A percentile compares a stretch with the other conserved stretches of the same genome.
phyloP scores from a whole-genome alignment of 1,140 invertebrate genomes.

The Drosophila arawakana region DNA sequence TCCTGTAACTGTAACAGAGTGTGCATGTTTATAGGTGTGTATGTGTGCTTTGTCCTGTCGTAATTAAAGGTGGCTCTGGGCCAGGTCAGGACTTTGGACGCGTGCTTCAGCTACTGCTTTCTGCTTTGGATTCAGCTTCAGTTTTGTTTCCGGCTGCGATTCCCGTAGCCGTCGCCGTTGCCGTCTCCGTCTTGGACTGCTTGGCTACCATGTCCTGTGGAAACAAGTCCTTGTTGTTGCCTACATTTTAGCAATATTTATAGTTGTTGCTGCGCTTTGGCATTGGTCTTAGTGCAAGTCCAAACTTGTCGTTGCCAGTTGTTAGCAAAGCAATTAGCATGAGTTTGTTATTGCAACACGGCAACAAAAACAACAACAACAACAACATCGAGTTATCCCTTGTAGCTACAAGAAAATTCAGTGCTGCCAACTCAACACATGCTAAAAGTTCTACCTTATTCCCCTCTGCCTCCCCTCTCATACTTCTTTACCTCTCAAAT shows the following conservation, averaged over 20 bases:
- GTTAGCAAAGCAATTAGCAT: slow-evolving; percentile 82
- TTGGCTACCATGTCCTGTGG: no score
- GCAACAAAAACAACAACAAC: slow-evolving; percentile 41
- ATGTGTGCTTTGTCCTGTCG: slow-evolving; percentile 50
- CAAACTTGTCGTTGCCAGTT: slow-evolving; percentile 69
- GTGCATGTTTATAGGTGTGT: slow-evolving; percentile 41
- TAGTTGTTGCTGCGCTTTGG: slow-evolving; percentile 59
- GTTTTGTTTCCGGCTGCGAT: not conserved
- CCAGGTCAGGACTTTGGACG: slow-evolving; percentile 19
- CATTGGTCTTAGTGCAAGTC: slow-evolving; percentile 55
- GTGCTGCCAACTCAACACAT: slow-evolving; percentile 31
- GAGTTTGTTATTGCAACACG: slow-evolving; percentile 80
- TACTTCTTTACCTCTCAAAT: slow-evolving; percentile 38
- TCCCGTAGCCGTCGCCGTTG: not conserved
- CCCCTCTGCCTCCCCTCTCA: not conserved
- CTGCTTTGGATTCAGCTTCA: slow-evolving; percentile 13
- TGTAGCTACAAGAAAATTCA: slow-evolving; percentile 31
- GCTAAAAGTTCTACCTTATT: slow-evolving; percentile 53
- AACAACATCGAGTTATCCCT: slow-evolving; percentile 30
- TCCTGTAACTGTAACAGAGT: slow-evolving; percentile 32
- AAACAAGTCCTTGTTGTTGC: slow-evolving; percentile 38
- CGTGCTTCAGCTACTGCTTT: slow-evolving; percentile 27
- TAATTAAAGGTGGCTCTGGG: slow-evolving; percentile 74
- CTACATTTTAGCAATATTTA: slow-evolving; percentile 69
- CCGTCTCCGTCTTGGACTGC: not conserved